Evolutionary conservation across 2,113 vertebrate species (phyloP).

Genomic region (Brachypodius melanocephalos): DNA sequence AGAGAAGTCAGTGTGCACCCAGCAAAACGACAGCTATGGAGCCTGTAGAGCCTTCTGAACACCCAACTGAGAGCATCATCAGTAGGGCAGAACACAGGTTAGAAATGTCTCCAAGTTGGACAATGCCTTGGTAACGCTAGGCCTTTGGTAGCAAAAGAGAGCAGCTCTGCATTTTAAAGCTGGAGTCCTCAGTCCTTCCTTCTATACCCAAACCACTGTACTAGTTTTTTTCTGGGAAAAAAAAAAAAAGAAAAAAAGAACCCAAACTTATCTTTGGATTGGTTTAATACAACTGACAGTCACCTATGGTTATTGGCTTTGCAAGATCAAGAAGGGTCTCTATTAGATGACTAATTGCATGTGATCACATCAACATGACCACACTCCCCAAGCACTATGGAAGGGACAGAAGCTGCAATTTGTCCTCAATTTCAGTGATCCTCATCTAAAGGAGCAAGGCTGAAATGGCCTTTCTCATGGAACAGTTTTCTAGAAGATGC

Average conservation of each 20-base stretch:
- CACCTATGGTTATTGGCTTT: not conserved
- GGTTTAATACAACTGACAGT: not conserved
- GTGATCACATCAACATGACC: fast-evolving
- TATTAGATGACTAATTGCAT: not conserved
- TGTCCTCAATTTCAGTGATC: not conserved
- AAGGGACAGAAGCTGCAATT: not conserved
- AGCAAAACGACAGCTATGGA: not conserved
- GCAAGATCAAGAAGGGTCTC: not conserved
- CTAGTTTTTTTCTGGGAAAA: not conserved
- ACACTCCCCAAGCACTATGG: fast-evolving
- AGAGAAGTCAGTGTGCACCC: not conserved
- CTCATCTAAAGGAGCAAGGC: not conserved
- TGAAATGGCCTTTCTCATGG: not conserved
- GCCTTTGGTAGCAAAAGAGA: not conserved
- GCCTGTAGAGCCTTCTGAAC: not conserved
- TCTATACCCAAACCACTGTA: not conserved
- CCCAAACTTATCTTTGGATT: not conserved
- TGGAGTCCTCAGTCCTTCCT: not conserved
- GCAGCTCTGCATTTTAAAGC: not conserved
- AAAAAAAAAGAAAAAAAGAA: too few relatives aligned
- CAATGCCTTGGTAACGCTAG: not conserved
- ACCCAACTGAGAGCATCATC: not conserved
- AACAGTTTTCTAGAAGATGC: not conserved
- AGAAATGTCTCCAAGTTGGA: not conserved
- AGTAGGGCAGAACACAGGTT: not conserved